These are phyloP conservation scores for Atta cephalotes DNA, from an alignment of 1,140 invertebrate species.

Conservation along the genomic window DNA sequence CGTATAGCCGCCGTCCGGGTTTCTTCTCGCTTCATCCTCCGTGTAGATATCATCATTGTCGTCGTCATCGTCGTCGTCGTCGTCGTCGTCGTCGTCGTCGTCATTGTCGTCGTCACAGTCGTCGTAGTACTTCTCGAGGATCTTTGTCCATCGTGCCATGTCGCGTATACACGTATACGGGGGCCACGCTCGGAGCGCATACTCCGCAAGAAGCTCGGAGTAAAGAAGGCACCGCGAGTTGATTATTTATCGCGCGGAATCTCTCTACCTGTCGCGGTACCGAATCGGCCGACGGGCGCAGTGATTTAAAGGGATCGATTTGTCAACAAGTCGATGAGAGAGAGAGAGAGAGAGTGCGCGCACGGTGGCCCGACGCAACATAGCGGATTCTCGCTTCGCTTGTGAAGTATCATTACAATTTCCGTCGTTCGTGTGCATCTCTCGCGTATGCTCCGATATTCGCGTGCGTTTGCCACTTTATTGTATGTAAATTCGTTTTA, in stretches of 20 bases:
- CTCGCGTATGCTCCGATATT: slow-evolving; percentile 17
- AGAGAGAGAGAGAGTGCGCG: slow-evolving; percentile 64
- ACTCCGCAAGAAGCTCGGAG: neutral
- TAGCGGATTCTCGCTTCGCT: slow-evolving; percentile 43
- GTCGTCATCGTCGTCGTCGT: neutral
- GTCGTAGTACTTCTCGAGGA: neutral
- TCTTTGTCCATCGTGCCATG: slow-evolving; percentile 37
- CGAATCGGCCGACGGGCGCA: slow-evolving; percentile 48
- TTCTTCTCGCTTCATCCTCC: neutral
- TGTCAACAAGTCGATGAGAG: slow-evolving; percentile 77
- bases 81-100: neutral
- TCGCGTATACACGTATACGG: neutral
- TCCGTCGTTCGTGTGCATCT: slow-evolving; percentile 5
- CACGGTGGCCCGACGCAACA: slow-evolving; percentile 19
- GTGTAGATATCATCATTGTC: too few species aligned
- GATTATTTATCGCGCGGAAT: slow-evolving; percentile 47
- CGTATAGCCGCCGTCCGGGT: neutral
- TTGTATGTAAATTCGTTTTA: slow-evolving; percentile 17
- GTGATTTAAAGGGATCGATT: slow-evolving; percentile 77
- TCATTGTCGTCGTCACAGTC: neutral
- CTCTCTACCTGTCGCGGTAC: neutral
- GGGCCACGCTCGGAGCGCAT: neutral
- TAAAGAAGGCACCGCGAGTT: slow-evolving; percentile 15
- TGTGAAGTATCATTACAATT: slow-evolving; percentile 16
- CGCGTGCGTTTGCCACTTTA: slow-evolving; percentile 14